Evolutionary conservation across 1,140 invertebrate genomes (phyloP).

Genomic region (Leptinotarsa lineolata): DNA sequence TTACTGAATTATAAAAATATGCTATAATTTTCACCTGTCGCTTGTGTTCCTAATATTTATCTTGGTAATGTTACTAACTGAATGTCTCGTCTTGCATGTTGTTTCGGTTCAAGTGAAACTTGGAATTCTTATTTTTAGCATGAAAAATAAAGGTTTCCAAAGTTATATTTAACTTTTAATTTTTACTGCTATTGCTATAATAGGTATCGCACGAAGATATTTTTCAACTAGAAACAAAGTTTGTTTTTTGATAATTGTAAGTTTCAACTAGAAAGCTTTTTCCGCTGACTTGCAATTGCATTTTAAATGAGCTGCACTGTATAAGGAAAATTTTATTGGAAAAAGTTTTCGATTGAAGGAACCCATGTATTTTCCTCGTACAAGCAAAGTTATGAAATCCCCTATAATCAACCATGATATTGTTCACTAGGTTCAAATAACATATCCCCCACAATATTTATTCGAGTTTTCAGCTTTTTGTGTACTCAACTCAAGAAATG

Average conservation of each 20-base stretch:
- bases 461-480: no score
- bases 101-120: conserved; percentile 29
- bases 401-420: no score
- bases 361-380: neutral
- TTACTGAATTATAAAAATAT: conserved; percentile 18
- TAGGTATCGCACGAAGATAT: conserved; percentile 19
- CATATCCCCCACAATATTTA: no score
- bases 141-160: conserved; percentile 12
- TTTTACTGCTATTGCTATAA: conserved; percentile 47
- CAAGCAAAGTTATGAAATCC: neutral
- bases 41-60: conserved; percentile 16
- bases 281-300: neutral
- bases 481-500: no score
- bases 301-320: neutral
- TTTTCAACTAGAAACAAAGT: neutral
- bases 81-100: conserved; percentile 29
- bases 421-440: no score
- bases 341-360: neutral
- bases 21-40: neutral
- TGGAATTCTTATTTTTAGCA: conserved; percentile 15
- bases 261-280: neutral
- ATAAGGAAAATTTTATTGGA: neutral
- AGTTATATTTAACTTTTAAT: conserved; percentile 20
- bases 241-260: neutral
- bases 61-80: conserved; percentile 32